Evolutionary conservation across 2,113 vertebrate species (phyloP).

Genomic region (Phalacrocorax carbo): DNA sequence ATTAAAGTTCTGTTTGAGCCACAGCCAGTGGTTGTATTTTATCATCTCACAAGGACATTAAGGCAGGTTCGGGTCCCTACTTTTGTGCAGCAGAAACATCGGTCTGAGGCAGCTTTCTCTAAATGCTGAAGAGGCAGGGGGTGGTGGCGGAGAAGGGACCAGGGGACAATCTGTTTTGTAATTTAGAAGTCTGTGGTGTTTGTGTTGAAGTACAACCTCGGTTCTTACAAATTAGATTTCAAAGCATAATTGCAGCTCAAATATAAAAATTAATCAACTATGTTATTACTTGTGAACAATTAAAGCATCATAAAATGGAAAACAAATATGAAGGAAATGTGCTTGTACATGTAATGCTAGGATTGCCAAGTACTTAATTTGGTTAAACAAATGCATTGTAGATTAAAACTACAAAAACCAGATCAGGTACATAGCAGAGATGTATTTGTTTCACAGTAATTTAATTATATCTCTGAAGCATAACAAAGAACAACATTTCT

Average conservation of each 20-base stretch:
- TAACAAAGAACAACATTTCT: not conserved
- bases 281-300: slow-evolving; percentile 56
- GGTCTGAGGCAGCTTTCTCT: not conserved
- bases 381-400: slow-evolving; percentile 4
- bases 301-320: slow-evolving; percentile 27
- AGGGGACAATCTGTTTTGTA: not conserved
- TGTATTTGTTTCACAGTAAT: not conserved
- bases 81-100: not conserved
- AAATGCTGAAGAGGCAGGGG: not conserved
- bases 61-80: not conserved
- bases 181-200: slow-evolving; percentile 1
- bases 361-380: not conserved
- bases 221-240: slow-evolving; percentile 48
- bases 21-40: not conserved
- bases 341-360: not conserved
- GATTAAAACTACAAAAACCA: slow-evolving; percentile 16
- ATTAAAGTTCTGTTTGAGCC: not conserved
- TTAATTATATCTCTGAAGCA: not conserved
- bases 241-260: slow-evolving; percentile 45
- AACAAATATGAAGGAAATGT: not conserved
- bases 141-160: not conserved
- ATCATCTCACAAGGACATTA: not conserved
- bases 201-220: not conserved
- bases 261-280: slow-evolving; percentile 47
- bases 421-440: not conserved